Conservation (phyloP, 2,113 vertebrate species). For the Budorcas taxicolor region DNA sequence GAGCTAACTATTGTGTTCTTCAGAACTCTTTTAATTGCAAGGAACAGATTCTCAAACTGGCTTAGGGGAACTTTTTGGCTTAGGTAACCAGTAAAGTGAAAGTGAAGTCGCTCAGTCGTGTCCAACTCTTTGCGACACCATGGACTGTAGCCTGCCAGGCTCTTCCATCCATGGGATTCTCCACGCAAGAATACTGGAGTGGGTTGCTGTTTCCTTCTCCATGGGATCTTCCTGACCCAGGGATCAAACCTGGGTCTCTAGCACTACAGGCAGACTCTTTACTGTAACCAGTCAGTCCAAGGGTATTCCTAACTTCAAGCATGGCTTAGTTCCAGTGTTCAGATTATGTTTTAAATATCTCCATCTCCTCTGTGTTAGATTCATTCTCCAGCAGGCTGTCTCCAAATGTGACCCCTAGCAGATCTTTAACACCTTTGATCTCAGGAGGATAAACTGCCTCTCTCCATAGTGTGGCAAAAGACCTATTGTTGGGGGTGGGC, state of each 20-base stretch:
- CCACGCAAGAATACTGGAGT: not conserved
- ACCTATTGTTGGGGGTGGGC: not conserved
- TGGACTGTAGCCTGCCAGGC: not conserved
- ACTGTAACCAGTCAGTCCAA: not conserved
- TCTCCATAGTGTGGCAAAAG: not conserved
- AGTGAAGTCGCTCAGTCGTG: not conserved
- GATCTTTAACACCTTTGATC: not conserved
- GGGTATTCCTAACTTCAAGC: not conserved
- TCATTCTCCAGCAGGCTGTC: not conserved
- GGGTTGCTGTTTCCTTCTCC: not conserved
- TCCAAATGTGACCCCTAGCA: not conserved
- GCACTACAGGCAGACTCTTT: not conserved
- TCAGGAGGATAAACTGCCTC: not conserved
- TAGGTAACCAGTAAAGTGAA: not conserved
- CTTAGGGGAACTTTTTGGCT: not conserved
- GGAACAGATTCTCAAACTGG: not conserved
- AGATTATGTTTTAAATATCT: not conserved
- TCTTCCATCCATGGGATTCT: not conserved
- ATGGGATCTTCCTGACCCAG: not conserved
- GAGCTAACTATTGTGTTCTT: not conserved
- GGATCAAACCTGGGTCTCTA: not conserved
- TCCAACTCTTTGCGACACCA: not conserved
- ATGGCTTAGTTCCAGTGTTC: not conserved
- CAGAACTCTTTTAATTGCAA: not conserved
- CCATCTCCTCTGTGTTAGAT: not conserved